These are phyloP conservation scores for Pentalonia nigronervosa DNA, from an alignment of 1,140 invertebrate species.

Conservation along the genomic window DNA sequence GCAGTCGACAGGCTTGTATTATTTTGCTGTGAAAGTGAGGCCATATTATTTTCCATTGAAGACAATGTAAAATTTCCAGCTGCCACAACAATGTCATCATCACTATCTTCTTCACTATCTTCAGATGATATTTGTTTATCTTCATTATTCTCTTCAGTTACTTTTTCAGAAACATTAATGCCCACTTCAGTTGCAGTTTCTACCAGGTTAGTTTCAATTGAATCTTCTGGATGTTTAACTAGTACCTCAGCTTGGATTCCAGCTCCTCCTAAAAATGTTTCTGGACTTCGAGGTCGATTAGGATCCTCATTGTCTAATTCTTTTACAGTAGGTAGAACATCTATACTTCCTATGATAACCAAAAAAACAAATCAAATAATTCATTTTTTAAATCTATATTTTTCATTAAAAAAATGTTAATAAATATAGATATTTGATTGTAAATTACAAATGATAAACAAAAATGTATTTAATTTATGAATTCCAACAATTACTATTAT, in stretches of 20 bases:
- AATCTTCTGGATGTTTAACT: background rate
- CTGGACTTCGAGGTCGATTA: slow-evolving; percentile 39
- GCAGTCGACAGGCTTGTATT: slow-evolving; percentile 65
- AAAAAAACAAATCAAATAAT: background rate
- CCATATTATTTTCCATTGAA: slow-evolving; percentile 70
- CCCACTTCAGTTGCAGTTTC: background rate
- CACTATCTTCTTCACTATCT: slow-evolving; percentile 75
- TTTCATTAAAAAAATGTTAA: background rate
- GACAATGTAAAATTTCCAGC: slow-evolving; percentile 75
- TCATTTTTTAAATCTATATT: background rate
- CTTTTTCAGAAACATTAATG: slow-evolving; percentile 6
- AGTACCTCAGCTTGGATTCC: background rate
- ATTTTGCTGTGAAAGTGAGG: slow-evolving; percentile 72
- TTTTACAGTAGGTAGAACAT: slow-evolving; percentile 29
- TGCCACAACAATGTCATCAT: slow-evolving; percentile 84
- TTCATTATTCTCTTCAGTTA: slow-evolving; percentile 65
- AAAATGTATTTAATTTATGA: background rate
- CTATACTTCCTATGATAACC: slow-evolving; percentile 24
- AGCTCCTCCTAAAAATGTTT: background rate
- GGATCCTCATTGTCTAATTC: background rate
- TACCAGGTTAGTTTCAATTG: background rate
- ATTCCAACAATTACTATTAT: background rate
- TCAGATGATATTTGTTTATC: slow-evolving; percentile 72
- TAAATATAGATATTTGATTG: too few species aligned
- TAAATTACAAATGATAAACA: background rate